A percentile compares a stretch with the other conserved stretches of the same genome.
These are phyloP conservation scores for Chrysemys picta DNA, from an alignment of 2,113 vertebrate genomes.

Conservation along the genomic window DNA sequence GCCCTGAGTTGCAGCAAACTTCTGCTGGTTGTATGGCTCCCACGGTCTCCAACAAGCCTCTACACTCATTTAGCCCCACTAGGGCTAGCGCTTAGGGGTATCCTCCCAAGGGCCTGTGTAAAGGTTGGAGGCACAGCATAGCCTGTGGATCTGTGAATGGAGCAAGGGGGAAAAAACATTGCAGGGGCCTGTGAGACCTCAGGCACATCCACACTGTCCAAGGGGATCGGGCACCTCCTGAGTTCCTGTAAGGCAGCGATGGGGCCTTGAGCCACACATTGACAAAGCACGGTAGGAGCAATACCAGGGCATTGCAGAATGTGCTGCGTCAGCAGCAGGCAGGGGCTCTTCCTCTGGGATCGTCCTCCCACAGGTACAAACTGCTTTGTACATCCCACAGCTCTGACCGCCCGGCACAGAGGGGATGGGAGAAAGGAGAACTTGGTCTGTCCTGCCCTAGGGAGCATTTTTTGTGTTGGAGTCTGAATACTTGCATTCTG, in stretches of 20 bases:
- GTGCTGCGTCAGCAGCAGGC: not conserved
- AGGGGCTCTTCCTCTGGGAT: not conserved
- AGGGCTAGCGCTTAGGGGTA: not conserved
- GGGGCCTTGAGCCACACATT: not conserved
- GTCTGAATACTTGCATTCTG: not conserved
- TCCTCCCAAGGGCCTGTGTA: not conserved
- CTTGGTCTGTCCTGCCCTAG: not conserved
- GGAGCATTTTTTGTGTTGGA: not conserved
- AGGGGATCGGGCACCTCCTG: not conserved
- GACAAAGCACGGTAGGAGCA: not conserved
- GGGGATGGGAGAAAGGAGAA: not conserved
- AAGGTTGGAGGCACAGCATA: not conserved
- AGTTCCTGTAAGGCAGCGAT: not conserved
- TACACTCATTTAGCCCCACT: not conserved
- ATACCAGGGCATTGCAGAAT: not conserved
- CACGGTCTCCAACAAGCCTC: not conserved
- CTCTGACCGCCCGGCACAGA: not conserved
- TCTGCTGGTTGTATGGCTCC: not conserved
- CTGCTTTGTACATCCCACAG: not conserved
- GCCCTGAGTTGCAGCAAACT: not conserved
- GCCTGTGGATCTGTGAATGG: not conserved
- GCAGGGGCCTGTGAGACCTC: not conserved
- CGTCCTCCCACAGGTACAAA: not conserved
- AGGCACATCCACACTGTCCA: not conserved
- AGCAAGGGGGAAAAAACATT: not conserved